phyloP scores from a whole-genome alignment of 2,888 invertebrate genomes.

The Cerastis rubricosa region DNA sequence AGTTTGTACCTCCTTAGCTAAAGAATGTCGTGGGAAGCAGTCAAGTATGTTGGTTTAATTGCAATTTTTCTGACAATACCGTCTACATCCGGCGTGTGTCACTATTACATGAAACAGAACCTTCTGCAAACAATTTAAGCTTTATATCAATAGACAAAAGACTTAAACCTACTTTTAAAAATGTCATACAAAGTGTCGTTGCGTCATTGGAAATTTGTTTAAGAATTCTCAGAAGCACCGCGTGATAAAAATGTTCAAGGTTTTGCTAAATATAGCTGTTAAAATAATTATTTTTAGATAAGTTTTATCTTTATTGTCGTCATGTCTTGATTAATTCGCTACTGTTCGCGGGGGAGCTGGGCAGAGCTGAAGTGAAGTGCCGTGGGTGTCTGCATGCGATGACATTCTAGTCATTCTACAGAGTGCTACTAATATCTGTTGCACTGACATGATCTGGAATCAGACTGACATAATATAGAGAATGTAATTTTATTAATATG shows the following conservation, averaged over 20 bases:
- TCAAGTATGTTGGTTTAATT: not conserved
- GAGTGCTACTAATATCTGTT: conserved; percentile 17
- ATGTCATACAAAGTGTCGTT: conserved; percentile 21
- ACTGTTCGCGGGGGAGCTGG: conserved; percentile 45
- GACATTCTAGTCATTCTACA: conserved; percentile 33
- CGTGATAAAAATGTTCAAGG: conserved; percentile 49
- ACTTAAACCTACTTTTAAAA: conserved; percentile 17
- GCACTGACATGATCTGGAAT: too few relatives aligned
- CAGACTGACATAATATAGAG: conserved; percentile 3
- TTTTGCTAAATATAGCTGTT: conserved; percentile 45
- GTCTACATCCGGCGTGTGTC: conserved; percentile 40
- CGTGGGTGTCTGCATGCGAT: conserved; percentile 36
- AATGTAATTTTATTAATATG: not conserved
- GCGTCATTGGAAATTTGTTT: conserved; percentile 54
- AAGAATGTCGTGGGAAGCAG: conserved; percentile 15
- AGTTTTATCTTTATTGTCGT: conserved; percentile 37
- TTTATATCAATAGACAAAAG: conserved; percentile 33
- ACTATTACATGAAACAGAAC: conserved; percentile 13
- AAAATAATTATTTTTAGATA: conserved; percentile 52
- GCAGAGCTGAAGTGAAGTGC: conserved; percentile 14
- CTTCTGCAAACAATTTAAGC: conserved; percentile 8
- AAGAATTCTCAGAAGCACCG: conserved; percentile 43
- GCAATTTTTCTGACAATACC: conserved; percentile 25
- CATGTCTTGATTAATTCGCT: conserved; percentile 36
- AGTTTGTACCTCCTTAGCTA: not conserved